Base-by-base conservation (phyloP, 2,888 invertebrate species). In the Brachyptera putata region DNA sequence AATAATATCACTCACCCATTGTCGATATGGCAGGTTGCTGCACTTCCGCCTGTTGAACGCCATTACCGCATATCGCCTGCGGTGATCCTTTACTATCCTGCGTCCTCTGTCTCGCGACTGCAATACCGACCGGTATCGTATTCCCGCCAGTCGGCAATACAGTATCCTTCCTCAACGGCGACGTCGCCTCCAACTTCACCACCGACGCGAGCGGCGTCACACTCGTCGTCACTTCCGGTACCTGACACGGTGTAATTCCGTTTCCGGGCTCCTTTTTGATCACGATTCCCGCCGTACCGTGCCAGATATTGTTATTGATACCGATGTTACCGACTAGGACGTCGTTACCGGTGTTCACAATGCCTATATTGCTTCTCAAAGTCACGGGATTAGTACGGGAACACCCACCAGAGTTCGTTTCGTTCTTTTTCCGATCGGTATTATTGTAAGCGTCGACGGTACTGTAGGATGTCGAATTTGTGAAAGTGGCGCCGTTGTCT, bases 111-210 rank as follows among this genome's bases (percentile, higher is more conserved):
- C 91, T 80, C 53, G 90, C 90, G 65, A 91, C 88, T 30, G 91
- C 90, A 68, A 91, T 91, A 61, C 91, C 91, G 67, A 91, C 87
- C 67, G 91, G 91, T 73, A 91, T 90, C 80, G 62, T 48, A n/a
- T n/a, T n/a, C n/a, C n/a, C n/a, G n/a, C n/a, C n/a, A n/a, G n/a
- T n/a, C n/a, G n/a, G n/a, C n/a, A n/a, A n/a, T n/a, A n/a, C n/a
- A 24, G 49, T 53, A 72, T 80, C 58, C 77, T 78, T 70, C 82
- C 82, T 84, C 5, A 85, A 84, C 57, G 84, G 84, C 5, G 85
- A 84, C 57, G 84, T 84, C 43, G 83, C 81, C 70, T 86, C 86
- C 68, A 86, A 75, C 71, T 86, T 86, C 63, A 80, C 76, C 39
- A 82, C 77, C 30, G 82, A 71, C 53, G 71, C 34, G 4, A 36